phyloP scores from a whole-genome alignment of 1,140 invertebrate species.

The Scaptomyza pallida region DNA sequence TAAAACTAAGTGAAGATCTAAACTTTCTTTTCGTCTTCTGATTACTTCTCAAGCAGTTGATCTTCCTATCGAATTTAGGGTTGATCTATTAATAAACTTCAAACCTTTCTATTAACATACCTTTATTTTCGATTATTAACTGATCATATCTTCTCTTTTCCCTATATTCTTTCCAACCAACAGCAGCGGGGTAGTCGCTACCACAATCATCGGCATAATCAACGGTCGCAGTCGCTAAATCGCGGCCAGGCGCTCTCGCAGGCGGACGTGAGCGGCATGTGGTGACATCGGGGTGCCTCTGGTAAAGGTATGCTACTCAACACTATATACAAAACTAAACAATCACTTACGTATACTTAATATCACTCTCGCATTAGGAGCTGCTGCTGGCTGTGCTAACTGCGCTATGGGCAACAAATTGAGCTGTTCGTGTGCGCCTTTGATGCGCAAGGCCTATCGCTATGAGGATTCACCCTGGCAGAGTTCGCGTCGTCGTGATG shows the following conservation, averaged over 20 bases:
- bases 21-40: no score
- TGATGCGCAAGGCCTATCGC: conserved; percentile 96
- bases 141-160: neutral
- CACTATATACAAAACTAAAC: neutral
- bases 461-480: conserved; percentile 97
- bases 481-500: conserved; percentile 92
- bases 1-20: no score
- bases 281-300: conserved; percentile 90
- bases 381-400: conserved; percentile 83
- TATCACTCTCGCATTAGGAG: conserved; percentile 43
- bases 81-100: no score
- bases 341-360: neutral
- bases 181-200: conserved; percentile 80
- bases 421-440: conserved; percentile 96
- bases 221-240: conserved; percentile 89
- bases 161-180: neutral
- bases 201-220: conserved; percentile 86
- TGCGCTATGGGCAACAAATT: conserved; percentile 96
- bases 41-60: no score
- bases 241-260: conserved; percentile 87
- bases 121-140: neutral
- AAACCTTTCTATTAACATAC: no score
- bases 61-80: no score
- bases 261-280: conserved; percentile 87
- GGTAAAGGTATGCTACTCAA: conserved; percentile 83